Conservation (phyloP, 2,113 vertebrate genomes). For the Todiramphus chloris region DNA sequence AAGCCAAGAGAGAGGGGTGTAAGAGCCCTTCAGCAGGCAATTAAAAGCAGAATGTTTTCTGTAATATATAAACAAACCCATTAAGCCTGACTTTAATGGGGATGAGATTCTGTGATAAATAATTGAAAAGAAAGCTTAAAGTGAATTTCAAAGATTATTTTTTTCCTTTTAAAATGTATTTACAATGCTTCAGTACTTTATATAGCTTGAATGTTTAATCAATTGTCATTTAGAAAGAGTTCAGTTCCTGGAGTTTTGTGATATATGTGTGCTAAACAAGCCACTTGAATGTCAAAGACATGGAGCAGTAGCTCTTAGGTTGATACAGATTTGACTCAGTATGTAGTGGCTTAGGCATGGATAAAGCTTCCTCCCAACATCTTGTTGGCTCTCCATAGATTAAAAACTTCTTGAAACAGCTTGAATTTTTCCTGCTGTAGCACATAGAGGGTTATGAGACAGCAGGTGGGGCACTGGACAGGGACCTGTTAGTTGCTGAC, state of each 20-base stretch:
- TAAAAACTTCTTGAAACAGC: not conserved
- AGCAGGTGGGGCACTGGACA: not conserved
- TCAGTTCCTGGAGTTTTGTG: conserved; percentile 32
- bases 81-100: conserved; percentile 66
- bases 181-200: conserved; percentile 45
- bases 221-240: conserved; percentile 36
- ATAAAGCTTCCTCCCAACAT: not conserved
- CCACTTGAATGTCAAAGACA: conserved; percentile 22
- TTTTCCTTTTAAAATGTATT: conserved; percentile 41
- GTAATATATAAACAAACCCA: conserved; percentile 64
- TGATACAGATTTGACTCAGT: not conserved
- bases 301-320: not conserved
- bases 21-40: conserved; percentile 55
- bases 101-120: conserved; percentile 65
- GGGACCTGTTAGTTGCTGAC: not conserved
- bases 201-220: conserved; percentile 57
- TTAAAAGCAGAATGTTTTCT: conserved; percentile 65
- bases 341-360: not conserved
- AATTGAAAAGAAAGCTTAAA: conserved; percentile 66
- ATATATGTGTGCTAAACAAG: conserved; percentile 32
- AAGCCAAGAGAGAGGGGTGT: not conserved
- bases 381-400: not conserved
- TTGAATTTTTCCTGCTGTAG: not conserved
- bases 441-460: not conserved
- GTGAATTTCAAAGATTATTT: conserved; percentile 39